Evolutionary conservation across 1,140 invertebrate genomes (phyloP).

Genomic region (Hestina assimilis): DNA sequence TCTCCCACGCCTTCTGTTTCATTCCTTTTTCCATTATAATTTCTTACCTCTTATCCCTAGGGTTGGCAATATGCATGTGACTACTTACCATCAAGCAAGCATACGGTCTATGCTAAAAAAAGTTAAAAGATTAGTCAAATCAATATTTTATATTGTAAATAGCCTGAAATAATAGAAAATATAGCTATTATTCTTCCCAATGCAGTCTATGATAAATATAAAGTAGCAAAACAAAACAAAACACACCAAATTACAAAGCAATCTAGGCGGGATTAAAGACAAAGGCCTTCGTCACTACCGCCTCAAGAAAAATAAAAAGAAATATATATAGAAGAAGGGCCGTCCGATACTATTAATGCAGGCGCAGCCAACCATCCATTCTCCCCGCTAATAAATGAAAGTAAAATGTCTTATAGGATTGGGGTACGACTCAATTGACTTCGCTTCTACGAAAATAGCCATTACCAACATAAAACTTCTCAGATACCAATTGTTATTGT

Average conservation of each 20-base stretch:
- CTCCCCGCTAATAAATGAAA: constrained; percentile 33
- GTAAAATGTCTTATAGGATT: constrained; percentile 22
- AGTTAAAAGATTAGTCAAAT: too few species aligned
- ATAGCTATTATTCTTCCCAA: too few species aligned
- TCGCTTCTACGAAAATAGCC: constrained; percentile 14
- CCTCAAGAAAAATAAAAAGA: constrained; percentile 20
- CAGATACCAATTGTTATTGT: too few species aligned
- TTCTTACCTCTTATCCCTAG: too few species aligned
- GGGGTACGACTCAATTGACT: constrained; percentile 26
- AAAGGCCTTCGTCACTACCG: constrained; percentile 9
- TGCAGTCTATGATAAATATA: neutral
- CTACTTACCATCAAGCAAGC: too few species aligned
- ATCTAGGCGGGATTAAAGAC: constrained; percentile 13
- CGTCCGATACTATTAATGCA: constrained; percentile 25
- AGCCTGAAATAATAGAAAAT: too few species aligned
- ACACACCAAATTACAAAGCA: too few species aligned
- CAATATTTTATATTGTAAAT: too few species aligned
- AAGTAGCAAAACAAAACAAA: neutral
- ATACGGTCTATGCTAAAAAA: too few species aligned
- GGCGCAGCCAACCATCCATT: constrained; percentile 23
- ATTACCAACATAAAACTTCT: constrained; percentile 7
- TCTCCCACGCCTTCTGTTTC: too few species aligned
- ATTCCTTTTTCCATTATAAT: too few species aligned
- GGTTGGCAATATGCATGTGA: too few species aligned
- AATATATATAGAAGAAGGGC: constrained; percentile 22